Conservation (phyloP, 2,797 vertebrate species). For the Gouania willdenowi region DNA sequence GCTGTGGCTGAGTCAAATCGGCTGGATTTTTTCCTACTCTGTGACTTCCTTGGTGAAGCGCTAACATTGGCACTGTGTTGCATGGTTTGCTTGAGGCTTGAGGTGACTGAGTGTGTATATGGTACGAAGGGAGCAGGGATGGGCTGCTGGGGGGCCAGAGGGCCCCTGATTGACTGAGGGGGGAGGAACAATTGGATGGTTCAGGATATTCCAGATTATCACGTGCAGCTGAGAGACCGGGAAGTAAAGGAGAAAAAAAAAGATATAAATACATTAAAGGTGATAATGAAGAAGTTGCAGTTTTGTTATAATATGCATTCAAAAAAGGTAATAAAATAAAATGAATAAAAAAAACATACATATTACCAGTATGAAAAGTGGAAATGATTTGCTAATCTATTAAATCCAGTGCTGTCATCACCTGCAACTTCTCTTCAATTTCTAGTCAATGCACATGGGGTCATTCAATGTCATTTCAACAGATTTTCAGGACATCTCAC, state of each 20-base stretch:
- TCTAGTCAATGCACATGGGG: too few relatives aligned
- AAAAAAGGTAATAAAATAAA: too few relatives aligned
- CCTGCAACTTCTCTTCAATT: too few relatives aligned
- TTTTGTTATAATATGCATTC: too few relatives aligned
- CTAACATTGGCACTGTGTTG: constrained; percentile 21
- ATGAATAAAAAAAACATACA: too few relatives aligned
- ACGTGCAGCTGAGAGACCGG: constrained; percentile 14
- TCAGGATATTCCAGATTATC: constrained; percentile 34
- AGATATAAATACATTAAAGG: too few relatives aligned
- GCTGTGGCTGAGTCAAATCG: constrained; percentile 16
- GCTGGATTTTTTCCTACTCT: constrained; percentile 26
- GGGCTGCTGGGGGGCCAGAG: constrained; percentile 13
- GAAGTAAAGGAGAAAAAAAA: background rate
- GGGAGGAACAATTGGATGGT: constrained; percentile 1
- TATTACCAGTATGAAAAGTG: too few relatives aligned
- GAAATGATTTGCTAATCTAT: too few relatives aligned
- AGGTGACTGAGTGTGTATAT: constrained; percentile 19
- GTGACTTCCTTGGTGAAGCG: constrained; percentile 13
- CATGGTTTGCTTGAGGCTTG: constrained; percentile 18
- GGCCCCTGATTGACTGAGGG: constrained; percentile 20
- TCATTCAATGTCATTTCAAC: too few relatives aligned
- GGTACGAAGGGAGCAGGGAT: constrained; percentile 15
- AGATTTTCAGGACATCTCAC: too few relatives aligned
- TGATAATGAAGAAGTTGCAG: too few relatives aligned
- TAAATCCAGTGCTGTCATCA: too few relatives aligned